Base-by-base conservation (phyloP, 2,113 vertebrate genomes). In the Chlamydotis undulata region DNA sequence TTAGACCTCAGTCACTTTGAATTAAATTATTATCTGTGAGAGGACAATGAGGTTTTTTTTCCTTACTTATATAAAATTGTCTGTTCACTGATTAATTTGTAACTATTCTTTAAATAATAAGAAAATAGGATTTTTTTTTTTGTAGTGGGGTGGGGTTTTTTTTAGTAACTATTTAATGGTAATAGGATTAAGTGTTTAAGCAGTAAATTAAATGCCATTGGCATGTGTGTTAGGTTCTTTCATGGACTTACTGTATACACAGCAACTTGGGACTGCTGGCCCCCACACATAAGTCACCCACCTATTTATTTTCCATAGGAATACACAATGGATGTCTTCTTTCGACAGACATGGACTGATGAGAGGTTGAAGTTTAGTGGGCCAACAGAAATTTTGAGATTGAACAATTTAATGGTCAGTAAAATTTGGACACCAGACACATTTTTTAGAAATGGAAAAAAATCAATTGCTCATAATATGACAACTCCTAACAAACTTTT, bases 241-340 rank as follows among this genome's bases (percentile, higher is more conserved):
- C 19, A 39, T 50, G 55, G 56, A 95, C 43, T 53, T 87, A 65
- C 52, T 89, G 17, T 74, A 29, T 77, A 21, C 31, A 69, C 17
- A 82, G 49, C 28, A 84, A 19, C 49, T 64, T 47, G 49, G 33
- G 47, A 45, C 47, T 80, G 59, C 39, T 76, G 56, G 21, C 12
- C 37, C 31, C 25, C 21, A 11, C 28, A 41, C 21, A 11, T 33
- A n/a, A 67, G 35, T 71, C 73, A 94, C 22, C 19, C 9, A 64
- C 39, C 69, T 79, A 4, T 93, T 95, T 88, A 4, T 94, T 95
- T 94, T 87, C 23, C 37, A 41, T 64, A 99, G 99, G 99, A 99
- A 91, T 99, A 99, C 87, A 99, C 99, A 11, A 99, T 99, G 99
- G 99, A 99, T n/a, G 99, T 99, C 93, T 99, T 99, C 97, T 99